Conservation (phyloP, 2,113 vertebrate species). For the Thymallus thymallus region DNA sequence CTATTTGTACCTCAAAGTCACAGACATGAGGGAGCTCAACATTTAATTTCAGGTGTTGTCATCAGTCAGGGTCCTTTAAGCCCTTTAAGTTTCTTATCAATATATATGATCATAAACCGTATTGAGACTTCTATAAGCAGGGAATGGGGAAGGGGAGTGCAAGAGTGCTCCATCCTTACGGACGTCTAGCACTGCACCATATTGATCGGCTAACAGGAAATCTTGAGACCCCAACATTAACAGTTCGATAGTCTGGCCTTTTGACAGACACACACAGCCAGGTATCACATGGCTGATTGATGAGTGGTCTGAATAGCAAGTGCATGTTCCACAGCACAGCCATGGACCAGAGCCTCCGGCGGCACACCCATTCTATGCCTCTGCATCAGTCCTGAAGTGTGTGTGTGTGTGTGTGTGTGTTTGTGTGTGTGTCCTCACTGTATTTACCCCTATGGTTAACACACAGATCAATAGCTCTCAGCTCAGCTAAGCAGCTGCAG, state of each 20-base stretch:
- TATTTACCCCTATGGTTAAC: slow-evolving; percentile 1
- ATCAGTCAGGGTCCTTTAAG: no score
- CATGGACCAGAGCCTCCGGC: background rate
- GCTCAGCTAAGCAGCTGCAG: background rate
- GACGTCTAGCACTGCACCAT: background rate
- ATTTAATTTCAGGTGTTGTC: no score
- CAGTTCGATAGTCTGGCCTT: background rate
- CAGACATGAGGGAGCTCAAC: no score
- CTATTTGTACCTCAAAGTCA: no score
- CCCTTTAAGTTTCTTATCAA: background rate
- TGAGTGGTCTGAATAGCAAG: background rate
- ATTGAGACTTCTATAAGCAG: slow-evolving; percentile 17
- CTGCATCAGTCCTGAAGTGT: background rate
- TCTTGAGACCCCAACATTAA: slow-evolving; percentile 23
- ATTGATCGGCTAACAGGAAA: slow-evolving; percentile 12
- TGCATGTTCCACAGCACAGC: background rate
- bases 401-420: background rate
- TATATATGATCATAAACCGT: background rate
- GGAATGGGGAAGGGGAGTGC: background rate
- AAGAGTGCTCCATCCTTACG: background rate
- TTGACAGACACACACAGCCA: slow-evolving; percentile 9
- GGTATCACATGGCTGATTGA: slow-evolving; percentile 11
- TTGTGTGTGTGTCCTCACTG: background rate
- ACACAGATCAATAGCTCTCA: slow-evolving; percentile 5
- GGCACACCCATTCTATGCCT: background rate